Conservation (phyloP, 2,888 invertebrate species). For the Tetranychus piercei region DNA sequence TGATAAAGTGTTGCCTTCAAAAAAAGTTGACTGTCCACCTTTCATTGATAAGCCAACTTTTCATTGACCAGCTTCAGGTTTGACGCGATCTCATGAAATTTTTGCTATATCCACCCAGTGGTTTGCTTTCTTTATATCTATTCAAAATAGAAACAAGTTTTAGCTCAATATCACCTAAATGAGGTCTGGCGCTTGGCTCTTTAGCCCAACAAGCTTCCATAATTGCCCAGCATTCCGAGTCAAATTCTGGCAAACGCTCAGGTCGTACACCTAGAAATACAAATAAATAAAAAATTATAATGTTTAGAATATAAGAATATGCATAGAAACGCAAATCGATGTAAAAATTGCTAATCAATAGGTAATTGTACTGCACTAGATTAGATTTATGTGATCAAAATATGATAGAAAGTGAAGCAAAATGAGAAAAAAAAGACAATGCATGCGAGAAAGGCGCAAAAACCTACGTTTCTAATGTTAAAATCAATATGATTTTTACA, state of each 20-base stretch:
- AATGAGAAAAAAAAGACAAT: background rate
- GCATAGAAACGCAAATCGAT: slow-evolving; percentile 9
- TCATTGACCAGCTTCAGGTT: no score
- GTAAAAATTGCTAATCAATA: background rate
- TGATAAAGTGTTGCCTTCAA: no score
- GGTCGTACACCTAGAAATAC: slow-evolving; percentile 50
- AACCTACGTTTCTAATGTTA: no score
- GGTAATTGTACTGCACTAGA: no score
- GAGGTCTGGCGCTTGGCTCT: slow-evolving; percentile 50
- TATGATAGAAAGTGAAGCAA: background rate
- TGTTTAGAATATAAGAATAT: slow-evolving; percentile 9
- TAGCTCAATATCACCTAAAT: slow-evolving; percentile 57
- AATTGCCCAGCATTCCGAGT: slow-evolving; percentile 58
- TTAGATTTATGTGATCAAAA: no score
- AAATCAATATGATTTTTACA: no score
- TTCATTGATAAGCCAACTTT: no score
- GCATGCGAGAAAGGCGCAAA: no score
- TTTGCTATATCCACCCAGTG: background rate
- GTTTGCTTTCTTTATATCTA: slow-evolving; percentile 19
- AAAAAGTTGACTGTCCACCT: no score
- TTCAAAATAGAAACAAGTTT: slow-evolving; percentile 42
- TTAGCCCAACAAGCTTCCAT: slow-evolving; percentile 69
- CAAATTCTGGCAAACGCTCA: slow-evolving; percentile 53
- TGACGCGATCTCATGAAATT: no score
- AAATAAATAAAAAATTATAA: slow-evolving; percentile 19